A percentile compares a stretch with the other conserved stretches of the same genome.
Evolutionary conservation across 2,797 vertebrate species (phyloP).

Genomic region (Epinephelus awoara): DNA sequence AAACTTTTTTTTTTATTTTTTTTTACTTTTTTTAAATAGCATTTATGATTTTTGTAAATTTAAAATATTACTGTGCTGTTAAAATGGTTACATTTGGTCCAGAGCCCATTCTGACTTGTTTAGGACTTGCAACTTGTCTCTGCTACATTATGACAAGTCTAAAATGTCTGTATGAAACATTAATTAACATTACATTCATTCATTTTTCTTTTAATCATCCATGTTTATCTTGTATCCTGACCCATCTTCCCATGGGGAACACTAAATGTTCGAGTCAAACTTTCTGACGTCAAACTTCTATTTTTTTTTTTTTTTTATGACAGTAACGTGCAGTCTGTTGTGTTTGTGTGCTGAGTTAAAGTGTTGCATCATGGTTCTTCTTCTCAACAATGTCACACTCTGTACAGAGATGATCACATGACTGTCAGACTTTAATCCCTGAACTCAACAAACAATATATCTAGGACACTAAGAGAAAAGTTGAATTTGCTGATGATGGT

Average conservation of each 20-base stretch:
- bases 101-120: too few relatives aligned
- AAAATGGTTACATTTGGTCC: too few relatives aligned
- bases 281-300: too few relatives aligned
- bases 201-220: background rate
- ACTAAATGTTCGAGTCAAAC: too few relatives aligned
- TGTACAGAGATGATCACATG: slow-evolving; percentile 20
- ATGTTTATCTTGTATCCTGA: background rate
- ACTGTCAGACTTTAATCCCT: slow-evolving; percentile 49
- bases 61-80: too few relatives aligned
- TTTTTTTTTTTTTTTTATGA: background rate
- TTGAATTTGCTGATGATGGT: background rate
- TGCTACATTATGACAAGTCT: too few relatives aligned
- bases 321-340: background rate
- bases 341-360: background rate
- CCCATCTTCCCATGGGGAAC: background rate
- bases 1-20: too few relatives aligned
- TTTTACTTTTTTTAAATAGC: too few relatives aligned
- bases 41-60: too few relatives aligned
- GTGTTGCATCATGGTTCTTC: slow-evolving; percentile 2
- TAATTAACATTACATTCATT: too few relatives aligned
- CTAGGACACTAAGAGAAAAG: background rate
- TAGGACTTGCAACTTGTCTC: too few relatives aligned
- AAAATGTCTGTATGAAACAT: too few relatives aligned
- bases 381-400: slow-evolving; percentile 19
- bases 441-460: slow-evolving; percentile 2